Evolutionary conservation across 2,113 vertebrate genomes (phyloP).

Genomic region (Dunckerocampus dactyliophorus): DNA sequence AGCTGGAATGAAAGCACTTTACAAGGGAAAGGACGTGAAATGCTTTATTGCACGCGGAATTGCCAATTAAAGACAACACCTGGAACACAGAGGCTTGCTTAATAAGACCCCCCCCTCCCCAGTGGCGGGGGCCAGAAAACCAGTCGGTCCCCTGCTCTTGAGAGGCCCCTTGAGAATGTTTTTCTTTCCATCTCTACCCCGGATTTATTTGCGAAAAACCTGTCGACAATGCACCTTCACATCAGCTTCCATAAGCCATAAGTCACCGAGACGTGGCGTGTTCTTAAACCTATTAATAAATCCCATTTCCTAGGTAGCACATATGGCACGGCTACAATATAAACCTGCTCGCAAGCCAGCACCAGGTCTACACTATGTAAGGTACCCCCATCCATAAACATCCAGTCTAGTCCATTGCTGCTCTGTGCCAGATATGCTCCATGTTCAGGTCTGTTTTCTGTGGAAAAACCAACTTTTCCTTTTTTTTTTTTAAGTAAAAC

Average conservation of each 20-base stretch:
- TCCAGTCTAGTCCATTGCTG: conserved; percentile 3
- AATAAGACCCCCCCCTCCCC: conserved; percentile 22
- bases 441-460: conserved; percentile 26
- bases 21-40: conserved; percentile 66
- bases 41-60: conserved; percentile 73
- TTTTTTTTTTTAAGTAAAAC: background rate
- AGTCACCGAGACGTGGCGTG: conserved; percentile 55
- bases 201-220: conserved; percentile 53
- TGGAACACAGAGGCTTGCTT: conserved; percentile 63
- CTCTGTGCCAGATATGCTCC: conserved; percentile 38
- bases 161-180: conserved; percentile 57
- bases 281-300: conserved; percentile 65
- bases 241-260: conserved; percentile 50
- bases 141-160: conserved; percentile 16
- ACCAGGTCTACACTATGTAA: conserved; percentile 45
- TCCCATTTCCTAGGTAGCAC: conserved; percentile 52
- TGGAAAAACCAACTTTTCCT: conserved; percentile 21
- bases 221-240: conserved; percentile 69
- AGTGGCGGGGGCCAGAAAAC: conserved; percentile 12
- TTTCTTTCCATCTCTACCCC: conserved; percentile 44
- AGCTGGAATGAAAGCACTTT: conserved; percentile 74
- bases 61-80: conserved; percentile 79
- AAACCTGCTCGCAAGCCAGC: conserved; percentile 64
- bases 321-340: conserved; percentile 54
- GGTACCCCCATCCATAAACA: conserved; percentile 17